Evolutionary conservation across 2,797 vertebrate species (phyloP).

Genomic region (Acropternis orthonyx): DNA sequence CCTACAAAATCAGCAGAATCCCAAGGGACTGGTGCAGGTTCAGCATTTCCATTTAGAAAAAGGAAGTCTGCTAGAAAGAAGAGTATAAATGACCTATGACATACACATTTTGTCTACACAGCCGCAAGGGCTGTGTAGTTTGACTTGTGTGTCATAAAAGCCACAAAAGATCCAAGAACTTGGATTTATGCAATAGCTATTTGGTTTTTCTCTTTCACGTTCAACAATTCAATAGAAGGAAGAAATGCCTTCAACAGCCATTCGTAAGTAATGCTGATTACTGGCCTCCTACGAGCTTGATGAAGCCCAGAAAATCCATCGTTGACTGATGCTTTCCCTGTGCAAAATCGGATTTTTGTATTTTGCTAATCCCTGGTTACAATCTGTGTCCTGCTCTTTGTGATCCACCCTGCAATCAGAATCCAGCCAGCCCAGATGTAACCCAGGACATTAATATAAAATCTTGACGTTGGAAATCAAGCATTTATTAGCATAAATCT

Average conservation of each 20-base stretch:
- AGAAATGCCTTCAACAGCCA: conserved; percentile 13
- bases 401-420: conserved; percentile 70
- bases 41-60: neutral
- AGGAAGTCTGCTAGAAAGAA: neutral
- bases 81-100: neutral
- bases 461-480: conserved; percentile 18
- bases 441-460: conserved; percentile 45
- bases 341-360: conserved; percentile 93
- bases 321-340: conserved; percentile 86
- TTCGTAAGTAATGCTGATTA: conserved; percentile 63
- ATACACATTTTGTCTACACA: neutral
- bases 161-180: neutral
- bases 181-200: neutral
- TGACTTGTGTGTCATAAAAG: neutral
- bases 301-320: conserved; percentile 89
- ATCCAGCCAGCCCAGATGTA: conserved; percentile 75
- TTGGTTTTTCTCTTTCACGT: neutral
- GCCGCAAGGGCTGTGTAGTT: neutral
- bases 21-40: neutral
- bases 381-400: conserved; percentile 91
- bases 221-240: conserved; percentile 20
- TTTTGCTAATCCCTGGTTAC: conserved; percentile 90
- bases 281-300: conserved; percentile 75
- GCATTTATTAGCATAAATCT: conserved; percentile 47
- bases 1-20: conserved; percentile 9